phyloP scores from a whole-genome alignment of 2,113 vertebrate species.

The Mesoclemmys tuberculata region DNA sequence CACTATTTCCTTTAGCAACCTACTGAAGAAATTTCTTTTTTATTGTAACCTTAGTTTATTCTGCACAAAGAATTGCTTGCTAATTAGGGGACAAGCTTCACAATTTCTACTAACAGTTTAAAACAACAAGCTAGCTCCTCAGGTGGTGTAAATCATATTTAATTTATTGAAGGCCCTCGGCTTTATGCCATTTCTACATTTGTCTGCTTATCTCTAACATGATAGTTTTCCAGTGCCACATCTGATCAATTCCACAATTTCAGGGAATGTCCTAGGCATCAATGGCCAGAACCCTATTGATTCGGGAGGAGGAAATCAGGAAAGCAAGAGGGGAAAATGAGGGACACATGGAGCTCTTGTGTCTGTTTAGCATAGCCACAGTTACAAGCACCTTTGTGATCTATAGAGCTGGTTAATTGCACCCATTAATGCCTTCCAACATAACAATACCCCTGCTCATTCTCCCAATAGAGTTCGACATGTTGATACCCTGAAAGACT shows the following conservation, averaged over 20 bases:
- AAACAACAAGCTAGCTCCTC: neutral
- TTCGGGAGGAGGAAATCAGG: no score
- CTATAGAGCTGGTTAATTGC: neutral
- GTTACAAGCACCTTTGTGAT: neutral
- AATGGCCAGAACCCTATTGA: neutral
- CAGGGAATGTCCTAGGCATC: neutral
- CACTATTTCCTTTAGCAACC: neutral
- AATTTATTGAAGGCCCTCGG: neutral
- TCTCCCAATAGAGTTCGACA: neutral
- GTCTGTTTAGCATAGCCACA: neutral
- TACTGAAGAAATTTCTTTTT: neutral
- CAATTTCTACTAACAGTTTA: no score
- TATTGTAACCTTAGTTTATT: neutral
- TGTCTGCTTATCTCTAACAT: neutral
- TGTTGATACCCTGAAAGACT: neutral
- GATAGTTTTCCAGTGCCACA: neutral
- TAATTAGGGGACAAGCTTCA: neutral
- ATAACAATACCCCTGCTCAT: neutral
- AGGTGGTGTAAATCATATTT: neutral
- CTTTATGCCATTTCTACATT: neutral
- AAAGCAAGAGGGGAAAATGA: neutral
- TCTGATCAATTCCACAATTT: neutral
- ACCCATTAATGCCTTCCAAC: neutral
- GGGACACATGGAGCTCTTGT: neutral
- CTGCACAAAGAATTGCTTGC: neutral